These are phyloP conservation scores for Cantharis rustica DNA, from an alignment of 2,888 invertebrate species.

Conservation along the genomic window DNA sequence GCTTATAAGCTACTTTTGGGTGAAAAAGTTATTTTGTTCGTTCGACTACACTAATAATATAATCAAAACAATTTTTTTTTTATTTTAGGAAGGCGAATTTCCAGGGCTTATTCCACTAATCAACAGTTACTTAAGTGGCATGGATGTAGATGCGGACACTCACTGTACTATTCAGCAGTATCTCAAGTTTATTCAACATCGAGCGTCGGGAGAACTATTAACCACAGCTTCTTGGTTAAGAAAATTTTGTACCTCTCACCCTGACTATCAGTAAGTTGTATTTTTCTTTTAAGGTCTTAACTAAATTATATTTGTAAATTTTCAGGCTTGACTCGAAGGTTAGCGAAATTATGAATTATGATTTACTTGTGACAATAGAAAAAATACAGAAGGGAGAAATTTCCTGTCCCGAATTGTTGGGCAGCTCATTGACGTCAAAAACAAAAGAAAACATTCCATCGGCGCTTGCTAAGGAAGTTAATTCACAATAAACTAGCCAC, in stretches of 20 bases:
- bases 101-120: constrained; percentile 95
- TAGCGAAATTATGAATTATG: constrained; percentile 87
- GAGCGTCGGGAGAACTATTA: constrained; percentile 85
- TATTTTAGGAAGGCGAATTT: constrained; percentile 76
- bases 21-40: no score
- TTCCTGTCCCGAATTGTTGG: constrained; percentile 77
- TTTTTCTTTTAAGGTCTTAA: no score
- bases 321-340: constrained; percentile 84
- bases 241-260: constrained; percentile 84
- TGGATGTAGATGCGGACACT: constrained; percentile 98
- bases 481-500: constrained; percentile 2
- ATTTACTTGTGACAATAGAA: constrained; percentile 78
- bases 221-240: constrained; percentile 97
- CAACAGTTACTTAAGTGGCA: constrained; percentile 89
- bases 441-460: constrained; percentile 85
- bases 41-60: no score
- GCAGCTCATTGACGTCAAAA: constrained; percentile 74
- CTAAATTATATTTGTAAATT: not conserved
- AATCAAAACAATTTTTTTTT: no score
- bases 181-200: constrained; percentile 85
- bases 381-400: constrained; percentile 73
- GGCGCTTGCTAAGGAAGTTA: constrained; percentile 59
- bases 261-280: constrained; percentile 79
- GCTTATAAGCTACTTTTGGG: no score
- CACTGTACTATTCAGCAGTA: constrained; percentile 97